These are phyloP conservation scores for Vidua macroura DNA, from an alignment of 2,113 vertebrate species.

Conservation along the genomic window DNA sequence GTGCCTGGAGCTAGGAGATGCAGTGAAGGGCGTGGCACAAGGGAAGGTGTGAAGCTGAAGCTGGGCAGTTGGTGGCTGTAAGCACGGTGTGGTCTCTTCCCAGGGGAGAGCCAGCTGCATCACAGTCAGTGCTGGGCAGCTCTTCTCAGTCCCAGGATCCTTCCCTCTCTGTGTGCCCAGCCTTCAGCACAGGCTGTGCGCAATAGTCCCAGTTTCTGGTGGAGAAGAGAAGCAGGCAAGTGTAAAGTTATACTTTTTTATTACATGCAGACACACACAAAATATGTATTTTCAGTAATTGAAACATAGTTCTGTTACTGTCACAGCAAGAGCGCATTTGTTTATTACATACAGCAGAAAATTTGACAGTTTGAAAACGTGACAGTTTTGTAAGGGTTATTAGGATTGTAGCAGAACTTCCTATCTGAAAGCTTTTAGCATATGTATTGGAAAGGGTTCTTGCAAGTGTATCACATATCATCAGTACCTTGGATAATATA, in stretches of 20 bases:
- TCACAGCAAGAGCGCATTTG: not conserved
- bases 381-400: not conserved
- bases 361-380: not conserved
- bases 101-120: not conserved
- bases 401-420: not conserved
- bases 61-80: not conserved
- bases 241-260: not conserved
- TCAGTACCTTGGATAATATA: not conserved
- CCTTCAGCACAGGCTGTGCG: not conserved
- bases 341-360: not conserved
- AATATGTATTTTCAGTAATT: not conserved
- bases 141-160: not conserved
- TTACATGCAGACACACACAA: not conserved
- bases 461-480: not conserved
- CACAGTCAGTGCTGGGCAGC: fast-evolving
- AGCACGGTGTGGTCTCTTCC: not conserved
- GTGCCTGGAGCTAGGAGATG: not conserved
- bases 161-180: not conserved
- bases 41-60: not conserved
- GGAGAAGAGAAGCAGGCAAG: not conserved
- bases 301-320: not conserved
- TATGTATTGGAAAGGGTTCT: not conserved
- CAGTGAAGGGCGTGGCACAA: not conserved
- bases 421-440: not conserved
- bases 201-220: not conserved